Evolutionary conservation across 2,113 vertebrate species (phyloP), one percentile per base, ranked within the genome.

Genomic region (Bubo blakistoni): DNA sequence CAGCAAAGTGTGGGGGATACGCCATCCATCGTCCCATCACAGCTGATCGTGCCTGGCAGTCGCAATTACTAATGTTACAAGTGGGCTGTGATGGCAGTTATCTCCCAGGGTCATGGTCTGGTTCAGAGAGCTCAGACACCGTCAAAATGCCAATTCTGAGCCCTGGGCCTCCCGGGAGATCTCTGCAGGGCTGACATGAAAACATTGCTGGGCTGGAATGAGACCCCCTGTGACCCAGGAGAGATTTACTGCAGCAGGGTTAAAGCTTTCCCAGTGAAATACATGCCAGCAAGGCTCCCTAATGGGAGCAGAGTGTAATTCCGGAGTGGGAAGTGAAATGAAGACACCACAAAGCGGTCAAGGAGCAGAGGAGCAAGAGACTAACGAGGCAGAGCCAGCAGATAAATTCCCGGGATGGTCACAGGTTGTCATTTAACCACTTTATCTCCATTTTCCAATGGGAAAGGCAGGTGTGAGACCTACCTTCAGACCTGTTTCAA

Each of bases 261-360:
- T 91, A 34, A 69, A 92, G 87, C 93, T 92, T 96, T 91, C 93
- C 95, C 93, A 85, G 91, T 89, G 94, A 40, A 46, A 87, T 3
- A 25, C 40, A 4, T 0, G 26, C 91, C 88, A 91, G 90, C 2
- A 3, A 38, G 71, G 63, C 80, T 94, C 77, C 81, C 67, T 46
- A 59, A 38, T 63, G 93, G 93, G 83, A 96, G 70, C 77, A 44
- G 61, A 34, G 90, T 24, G 81, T 63, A 30, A 76, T 57, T 88
- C 89, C 17, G 4, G 57, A 27, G 76, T 3, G 8, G 73, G 81
- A n/a, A 88, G 78, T 61, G 61, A 71, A 40, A 79, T 26, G 81
- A 70, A 72, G 57, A 72, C 67, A 79, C 61, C 76, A 8, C 51
- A 18, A 2, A 59, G 15, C 0, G 1, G 62, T 44, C 9, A 13